These are phyloP conservation scores for Rhinopomastus cyanomelas DNA, from an alignment of 2,113 vertebrate genomes.

Conservation along the genomic window DNA sequence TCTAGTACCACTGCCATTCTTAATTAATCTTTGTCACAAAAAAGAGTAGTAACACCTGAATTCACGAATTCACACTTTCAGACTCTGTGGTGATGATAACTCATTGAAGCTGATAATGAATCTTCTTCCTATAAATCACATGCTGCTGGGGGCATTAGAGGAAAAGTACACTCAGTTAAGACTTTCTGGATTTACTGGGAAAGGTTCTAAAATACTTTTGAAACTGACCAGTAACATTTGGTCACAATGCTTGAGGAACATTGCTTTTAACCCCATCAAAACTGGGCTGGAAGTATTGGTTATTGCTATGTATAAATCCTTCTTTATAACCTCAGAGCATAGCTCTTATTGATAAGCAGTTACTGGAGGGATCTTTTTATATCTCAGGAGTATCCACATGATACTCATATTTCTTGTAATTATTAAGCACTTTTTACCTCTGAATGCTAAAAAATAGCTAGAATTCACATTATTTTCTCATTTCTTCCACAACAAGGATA, in stretches of 20 bases:
- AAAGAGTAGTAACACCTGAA: background rate
- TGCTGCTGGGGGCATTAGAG: background rate
- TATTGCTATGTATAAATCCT: background rate
- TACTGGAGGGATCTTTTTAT: background rate
- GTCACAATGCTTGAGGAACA: background rate
- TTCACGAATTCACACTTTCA: conserved; percentile 19
- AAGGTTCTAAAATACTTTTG: background rate
- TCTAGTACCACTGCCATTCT: background rate
- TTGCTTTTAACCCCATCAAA: background rate
- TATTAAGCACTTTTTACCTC: background rate
- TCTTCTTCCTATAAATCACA: background rate
- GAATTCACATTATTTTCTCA: background rate
- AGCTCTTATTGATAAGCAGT: background rate
- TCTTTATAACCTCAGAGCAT: background rate
- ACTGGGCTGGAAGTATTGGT: background rate
- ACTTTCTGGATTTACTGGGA: background rate
- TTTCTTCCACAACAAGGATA: background rate
- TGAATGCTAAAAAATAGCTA: background rate
- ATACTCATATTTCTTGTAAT: background rate
- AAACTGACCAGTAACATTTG: background rate
- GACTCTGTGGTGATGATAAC: background rate
- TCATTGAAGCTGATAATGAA: conserved; percentile 29
- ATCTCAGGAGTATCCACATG: background rate
- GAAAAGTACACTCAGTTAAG: background rate
- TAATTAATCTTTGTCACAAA: conserved; percentile 35